Conservation (phyloP, 1,140 invertebrate species). For the Lethrus apterus region DNA sequence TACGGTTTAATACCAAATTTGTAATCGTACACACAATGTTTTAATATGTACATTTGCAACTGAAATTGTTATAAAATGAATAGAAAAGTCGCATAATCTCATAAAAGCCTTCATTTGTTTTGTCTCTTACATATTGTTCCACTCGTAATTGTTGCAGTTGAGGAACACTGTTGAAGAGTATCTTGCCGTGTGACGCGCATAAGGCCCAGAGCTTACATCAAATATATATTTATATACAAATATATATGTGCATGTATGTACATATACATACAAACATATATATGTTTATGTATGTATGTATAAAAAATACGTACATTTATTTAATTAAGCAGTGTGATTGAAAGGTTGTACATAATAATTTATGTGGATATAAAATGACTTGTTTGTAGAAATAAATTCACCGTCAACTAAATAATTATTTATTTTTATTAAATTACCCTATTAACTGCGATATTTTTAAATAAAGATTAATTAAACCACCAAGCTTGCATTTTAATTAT, state of each 20-base stretch:
- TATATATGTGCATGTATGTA: conserved; percentile 19
- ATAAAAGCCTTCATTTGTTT: no score
- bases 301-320: conserved; percentile 36
- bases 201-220: conserved; percentile 37
- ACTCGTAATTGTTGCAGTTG: conserved; percentile 6
- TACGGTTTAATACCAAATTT: no score
- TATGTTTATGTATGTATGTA: conserved; percentile 36
- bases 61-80: no score
- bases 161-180: conserved; percentile 14
- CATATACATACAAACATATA: conserved; percentile 28
- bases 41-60: no score
- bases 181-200: conserved; percentile 30
- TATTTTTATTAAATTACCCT: no score
- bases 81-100: no score
- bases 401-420: conserved; percentile 30
- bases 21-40: no score
- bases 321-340: conserved; percentile 41
- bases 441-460: no score
- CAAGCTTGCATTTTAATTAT: no score
- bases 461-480: no score
- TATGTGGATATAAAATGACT: conserved; percentile 39
- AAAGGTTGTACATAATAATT: conserved; percentile 41
- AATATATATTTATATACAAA: conserved; percentile 22
- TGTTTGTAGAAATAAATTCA: conserved; percentile 40
- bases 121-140: no score